Evolutionary conservation across 2,888 invertebrate species (phyloP), one percentile per base, ranked within the genome.

Genomic region (Cephus rjabovi): DNA sequence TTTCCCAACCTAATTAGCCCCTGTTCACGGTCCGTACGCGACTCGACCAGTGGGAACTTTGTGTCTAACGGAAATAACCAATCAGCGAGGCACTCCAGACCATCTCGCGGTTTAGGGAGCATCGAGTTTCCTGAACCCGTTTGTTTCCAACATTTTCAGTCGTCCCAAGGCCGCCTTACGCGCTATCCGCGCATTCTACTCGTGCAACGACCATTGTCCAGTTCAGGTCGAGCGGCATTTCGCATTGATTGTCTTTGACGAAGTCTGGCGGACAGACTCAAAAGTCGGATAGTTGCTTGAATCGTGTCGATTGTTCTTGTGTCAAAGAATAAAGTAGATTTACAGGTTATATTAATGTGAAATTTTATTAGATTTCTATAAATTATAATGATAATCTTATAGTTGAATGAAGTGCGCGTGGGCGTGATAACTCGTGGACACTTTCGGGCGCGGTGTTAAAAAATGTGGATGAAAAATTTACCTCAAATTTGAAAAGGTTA

Each of bases 121-220:
- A 83, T 77, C 80, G 83, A 84, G 87, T 86, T 87, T 87, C 82
- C 87, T 86, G 87, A 87, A 86, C 86, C 82, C 85, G 79, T 81
- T 83, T 71, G 75, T 77, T n/a, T 68, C 71, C 74, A 76, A 78
- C 81, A 82, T 85, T 82, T 86, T 87, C 87, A 87, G 87, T 87
- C 86, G 87, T 86, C 84, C 86, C 88, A 88, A 88, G 87, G 88
- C 86, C 88, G 87, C 84, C 81, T 81, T 80, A 71, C 31, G 71
- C 34, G 71, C 33, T 31, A 34, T 34, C 34, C 71, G 71, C 71
- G 71, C 71, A 34, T 71, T 71, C 34, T 34, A 34, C 31, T 31
- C 71, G 71, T 23, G 12, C 71, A 31, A 15, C 71, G 71, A 33
- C 71, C 71, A 34, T 71, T 23, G 33, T 34, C 33, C 71, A 71